Evolutionary conservation across 1,140 invertebrate species (phyloP).

Genomic region (Dendrolimus punctatus): DNA sequence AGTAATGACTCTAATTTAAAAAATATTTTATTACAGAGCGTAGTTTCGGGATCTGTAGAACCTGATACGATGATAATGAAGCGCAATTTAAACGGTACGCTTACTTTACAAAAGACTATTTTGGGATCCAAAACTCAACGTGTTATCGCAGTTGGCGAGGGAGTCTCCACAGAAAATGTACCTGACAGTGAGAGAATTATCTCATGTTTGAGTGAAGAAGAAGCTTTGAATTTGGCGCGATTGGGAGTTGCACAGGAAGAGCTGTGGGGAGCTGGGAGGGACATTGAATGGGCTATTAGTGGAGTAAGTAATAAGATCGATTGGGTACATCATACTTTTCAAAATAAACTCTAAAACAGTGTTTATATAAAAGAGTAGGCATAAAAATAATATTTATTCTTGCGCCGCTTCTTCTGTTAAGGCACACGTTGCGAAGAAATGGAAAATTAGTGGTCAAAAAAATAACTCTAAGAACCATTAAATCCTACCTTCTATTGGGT

Average conservation of each 20-base stretch:
- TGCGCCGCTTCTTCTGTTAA: no score
- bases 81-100: conserved; percentile 57
- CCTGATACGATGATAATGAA: conserved; percentile 80
- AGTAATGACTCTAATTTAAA: neutral
- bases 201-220: conserved; percentile 69
- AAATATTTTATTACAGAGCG: conserved; percentile 72
- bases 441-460: no score
- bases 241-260: conserved; percentile 76
- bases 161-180: conserved; percentile 50
- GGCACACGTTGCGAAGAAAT: no score
- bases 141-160: conserved; percentile 56
- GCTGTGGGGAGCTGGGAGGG: conserved; percentile 77
- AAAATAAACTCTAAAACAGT: no score
- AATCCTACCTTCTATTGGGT: no score
- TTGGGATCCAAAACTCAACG: conserved; percentile 75
- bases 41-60: conserved; percentile 82
- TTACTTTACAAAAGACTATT: conserved; percentile 64
- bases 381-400: no score
- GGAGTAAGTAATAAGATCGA: conserved; percentile 46
- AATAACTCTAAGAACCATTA: no score
- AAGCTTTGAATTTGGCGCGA: conserved; percentile 69
- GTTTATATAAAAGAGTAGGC: no score
- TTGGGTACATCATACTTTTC: neutral
- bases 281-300: conserved; percentile 83
- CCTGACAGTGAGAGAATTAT: conserved; percentile 42